Evolutionary conservation across 53 echinoderm and acorn worm species (phyloP), one percentile per base, ranked within the genome.

Genomic region (Zoroaster sp.): DNA sequence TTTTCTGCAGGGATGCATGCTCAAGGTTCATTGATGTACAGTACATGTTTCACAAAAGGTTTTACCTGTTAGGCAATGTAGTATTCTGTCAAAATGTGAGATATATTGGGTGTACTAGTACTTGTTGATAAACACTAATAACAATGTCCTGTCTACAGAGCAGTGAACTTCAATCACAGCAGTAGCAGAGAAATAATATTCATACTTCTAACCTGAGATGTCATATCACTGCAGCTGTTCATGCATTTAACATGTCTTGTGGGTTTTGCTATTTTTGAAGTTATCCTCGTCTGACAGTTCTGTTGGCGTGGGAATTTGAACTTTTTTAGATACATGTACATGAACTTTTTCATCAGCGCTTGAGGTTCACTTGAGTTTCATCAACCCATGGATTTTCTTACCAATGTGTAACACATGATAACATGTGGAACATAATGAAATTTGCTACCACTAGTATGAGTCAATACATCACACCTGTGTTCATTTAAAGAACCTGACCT

Each of bases 111-210:
- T 43, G 33, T 32, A 7, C 34, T 3, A 36, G 76, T 18, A 39
- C 30, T 76, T 47, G 45, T 76, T 51, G 76, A 47, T 32, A 30
- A 32, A 28, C 51, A 51, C 32, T 76, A 76, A 46, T 76, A 76
- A 52, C 76, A 49, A 34, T 76, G 76, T 76, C 76, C 76, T 76
- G 76, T 76, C 76, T 52, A 59, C 28, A 11, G 28, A 25, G 11
- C 21, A 28, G 63, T 59, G 63, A 59, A 59, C 28, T 59, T 59
- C 30, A 25, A 59, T 59, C 25, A 25, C 9, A 44, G 45, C 12
- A 1, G 45, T 21, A 59, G 63, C 63, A 59, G 63, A 9, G n/a
- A n/a, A n/a, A n/a, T n/a, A n/a, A n/a, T n/a, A n/a, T n/a, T n/a
- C n/a, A n/a, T n/a, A n/a, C n/a, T n/a, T n/a, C n/a, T n/a, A 21